A percentile compares a stretch with the other conserved stretches of the same genome.
These are phyloP conservation scores for Dromas ardeola DNA, from an alignment of 2,113 vertebrate genomes.

Conservation along the genomic window DNA sequence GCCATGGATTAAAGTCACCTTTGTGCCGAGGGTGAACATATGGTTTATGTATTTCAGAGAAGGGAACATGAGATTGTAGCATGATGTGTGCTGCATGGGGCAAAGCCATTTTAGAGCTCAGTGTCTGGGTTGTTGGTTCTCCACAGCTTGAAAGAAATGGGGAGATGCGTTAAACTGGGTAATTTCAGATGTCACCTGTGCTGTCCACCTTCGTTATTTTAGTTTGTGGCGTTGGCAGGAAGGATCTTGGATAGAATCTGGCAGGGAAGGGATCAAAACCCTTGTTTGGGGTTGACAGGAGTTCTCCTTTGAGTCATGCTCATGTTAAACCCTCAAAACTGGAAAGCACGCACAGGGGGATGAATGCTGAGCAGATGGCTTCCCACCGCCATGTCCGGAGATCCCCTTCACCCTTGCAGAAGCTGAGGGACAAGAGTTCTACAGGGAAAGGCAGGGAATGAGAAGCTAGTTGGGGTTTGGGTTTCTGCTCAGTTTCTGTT, in stretches of 20 bases:
- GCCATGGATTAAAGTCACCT: neutral
- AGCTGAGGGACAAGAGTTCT: neutral
- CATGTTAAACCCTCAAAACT: neutral
- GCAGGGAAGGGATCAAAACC: neutral
- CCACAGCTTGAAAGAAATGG: neutral
- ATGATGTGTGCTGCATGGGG: neutral
- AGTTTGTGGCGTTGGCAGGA: neutral
- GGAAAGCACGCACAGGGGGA: fast-evolving
- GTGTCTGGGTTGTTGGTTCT: neutral
- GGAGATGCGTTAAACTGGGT: neutral
- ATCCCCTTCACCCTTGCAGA: neutral
- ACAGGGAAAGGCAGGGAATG: neutral
- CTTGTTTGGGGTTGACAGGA: neutral
- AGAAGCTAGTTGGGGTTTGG: neutral
- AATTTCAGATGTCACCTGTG: fast-evolving
- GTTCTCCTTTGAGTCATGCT: neutral
- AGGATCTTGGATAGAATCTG: neutral
- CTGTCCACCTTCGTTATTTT: neutral
- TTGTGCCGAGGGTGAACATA: neutral
- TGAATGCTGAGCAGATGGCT: neutral
- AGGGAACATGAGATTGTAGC: neutral
- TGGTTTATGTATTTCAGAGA: constrained; percentile 11
- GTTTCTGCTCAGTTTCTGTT: neutral
- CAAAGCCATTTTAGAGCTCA: neutral
- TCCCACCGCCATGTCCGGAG: neutral